Base-by-base conservation (phyloP, 2,888 invertebrate species). In the Charanyca ferruginea region DNA sequence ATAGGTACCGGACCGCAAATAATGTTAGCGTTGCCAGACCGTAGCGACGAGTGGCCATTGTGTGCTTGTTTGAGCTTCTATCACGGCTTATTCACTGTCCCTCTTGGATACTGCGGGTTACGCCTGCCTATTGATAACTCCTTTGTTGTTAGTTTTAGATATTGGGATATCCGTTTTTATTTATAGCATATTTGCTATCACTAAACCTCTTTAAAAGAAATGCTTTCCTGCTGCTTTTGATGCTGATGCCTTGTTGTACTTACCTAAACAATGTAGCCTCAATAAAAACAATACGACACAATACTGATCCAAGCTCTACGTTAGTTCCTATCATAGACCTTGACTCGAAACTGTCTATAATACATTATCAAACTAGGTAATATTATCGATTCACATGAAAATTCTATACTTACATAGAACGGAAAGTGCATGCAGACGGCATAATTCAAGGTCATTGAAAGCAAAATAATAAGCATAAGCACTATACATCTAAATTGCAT, bases 1-100 rank as follows among this genome's bases (percentile, higher is more conserved):
- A 88, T 90, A 89, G 87, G 89, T 91, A 90, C 91, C 89, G 88
- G 89, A 90, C 91, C 91, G 93, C 93, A 93, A 94, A 94, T 91
- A 87, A 89, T 91, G 88, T 92, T 92, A 90, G 88, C 85, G 85
- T 80, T 84, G 89, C 83, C 87, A 89, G 93, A 93, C 91, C 93
- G 92, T 93, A 82, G 86, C 90, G 88, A 82, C 78, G 81, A 82
- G 78, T 74, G 79, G 66, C 81, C 84, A 87, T 89, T 91, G 90
- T 89, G 78, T 83, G 77, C 84, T 82, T 81, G 81, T 85, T 86
- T 81, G 82, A 80, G 73, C 77, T 80, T 81, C 78, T 74, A 80
- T 83, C 80, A 81, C 41, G 72, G 73, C 76, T 79, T 79, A 84
- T 85, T 83, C 81, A 77, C 66, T 75, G 70, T 51, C 71, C 61